These are phyloP conservation scores for Platysteira castanea DNA, from an alignment of 2,113 vertebrate genomes.

Conservation along the genomic window DNA sequence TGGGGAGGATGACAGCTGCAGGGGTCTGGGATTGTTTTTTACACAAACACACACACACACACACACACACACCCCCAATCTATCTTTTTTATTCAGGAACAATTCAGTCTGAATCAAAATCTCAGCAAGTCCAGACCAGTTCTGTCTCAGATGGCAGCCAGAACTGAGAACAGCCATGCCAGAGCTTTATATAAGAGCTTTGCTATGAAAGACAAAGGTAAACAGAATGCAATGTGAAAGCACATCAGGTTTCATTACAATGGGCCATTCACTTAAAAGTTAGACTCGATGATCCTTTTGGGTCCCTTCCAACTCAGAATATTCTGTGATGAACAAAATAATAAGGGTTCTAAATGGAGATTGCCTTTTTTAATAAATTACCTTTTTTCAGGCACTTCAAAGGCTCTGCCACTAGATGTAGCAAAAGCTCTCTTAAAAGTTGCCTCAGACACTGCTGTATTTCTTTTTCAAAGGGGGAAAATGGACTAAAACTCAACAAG, in stretches of 20 bases:
- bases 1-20: background rate
- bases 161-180: background rate
- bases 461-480: background rate
- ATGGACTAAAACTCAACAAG: background rate
- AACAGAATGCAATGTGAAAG: background rate
- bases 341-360: background rate
- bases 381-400: background rate
- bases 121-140: background rate
- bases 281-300: background rate
- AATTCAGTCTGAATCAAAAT: background rate
- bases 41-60: rapidly evolving
- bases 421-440: constrained; percentile 42
- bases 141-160: background rate
- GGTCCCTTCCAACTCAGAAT: background rate
- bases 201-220: background rate
- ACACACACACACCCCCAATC: rapidly evolving
- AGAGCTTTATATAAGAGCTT: background rate
- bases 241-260: background rate
- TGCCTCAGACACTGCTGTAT: background rate
- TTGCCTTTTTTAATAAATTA: background rate
- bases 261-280: background rate
- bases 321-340: background rate
- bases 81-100: background rate
- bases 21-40: background rate
- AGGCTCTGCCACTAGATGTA: constrained; percentile 53